Evolutionary conservation across 2,888 invertebrate species (phyloP), one percentile per base, ranked within the genome.

Genomic region (Drosophila fulvimacula): DNA sequence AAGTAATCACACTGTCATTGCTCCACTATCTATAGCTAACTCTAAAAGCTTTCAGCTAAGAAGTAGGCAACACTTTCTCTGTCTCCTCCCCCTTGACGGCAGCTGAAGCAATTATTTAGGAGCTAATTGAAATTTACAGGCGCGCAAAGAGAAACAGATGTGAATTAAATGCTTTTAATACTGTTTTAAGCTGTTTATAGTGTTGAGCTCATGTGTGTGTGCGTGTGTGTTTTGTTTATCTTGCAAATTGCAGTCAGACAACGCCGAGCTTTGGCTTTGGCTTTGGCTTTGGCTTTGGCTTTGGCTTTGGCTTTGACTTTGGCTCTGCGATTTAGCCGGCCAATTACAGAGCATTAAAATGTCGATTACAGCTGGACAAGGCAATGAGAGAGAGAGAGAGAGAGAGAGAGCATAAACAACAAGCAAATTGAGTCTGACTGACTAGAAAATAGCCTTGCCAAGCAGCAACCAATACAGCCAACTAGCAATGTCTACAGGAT

Each of bases 171-270:
- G 69, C 68, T 53, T 53, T 69, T 79, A 79, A 82, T 85, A 65
- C 69, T 44, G 44, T 58, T 73, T 82, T 70, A 82, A 82, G 82
- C 82, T 76, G 74, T 80, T 85, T 85, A 82, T 79, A 67, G 74
- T 76, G 56, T 72, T 72, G 62, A 55, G 53, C 73, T 5, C 27
- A 34, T 41, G 48, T 41, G 59, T 41, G 63, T 19, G 15, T 51
- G 46, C 17, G 13, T 30, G 48, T 30, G 49, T 52, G 55, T 24
- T 58, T 53, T 82, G 74, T 77, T 73, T 85, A 52, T 48, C 51
- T 69, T 74, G 46, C 64, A 82, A 82, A 80, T 81, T 75, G 73
- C 81, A 62, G 42, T 52, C 58, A 66, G 65, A 46, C 61, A 66
- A 52, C 46, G 71, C 10, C 41, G 32, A 36, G 32, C 52, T 60